These are phyloP conservation scores for Dendrolimus pini DNA, from an alignment of 2,888 invertebrate species.

Conservation along the genomic window DNA sequence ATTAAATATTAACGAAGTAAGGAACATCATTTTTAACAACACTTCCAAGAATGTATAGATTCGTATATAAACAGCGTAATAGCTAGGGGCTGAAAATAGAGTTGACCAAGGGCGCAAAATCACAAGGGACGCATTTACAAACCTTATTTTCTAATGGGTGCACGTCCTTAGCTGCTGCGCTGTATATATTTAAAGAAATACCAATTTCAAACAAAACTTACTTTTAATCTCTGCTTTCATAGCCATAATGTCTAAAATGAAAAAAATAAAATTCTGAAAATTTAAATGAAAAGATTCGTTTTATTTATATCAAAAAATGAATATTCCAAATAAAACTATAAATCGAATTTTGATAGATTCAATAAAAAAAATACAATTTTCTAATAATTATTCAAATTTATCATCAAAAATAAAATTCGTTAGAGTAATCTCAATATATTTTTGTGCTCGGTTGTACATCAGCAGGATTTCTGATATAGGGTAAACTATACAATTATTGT, in stretches of 20 bases:
- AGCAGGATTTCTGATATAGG: background rate
- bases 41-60: background rate
- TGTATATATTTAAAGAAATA: too few relatives aligned
- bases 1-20: too few relatives aligned
- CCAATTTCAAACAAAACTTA: too few relatives aligned
- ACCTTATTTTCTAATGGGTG: too few relatives aligned
- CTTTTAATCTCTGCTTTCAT: too few relatives aligned
- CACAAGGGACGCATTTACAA: too few relatives aligned
- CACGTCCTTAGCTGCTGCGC: too few relatives aligned
- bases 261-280: background rate
- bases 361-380: slow-evolving; percentile 9
- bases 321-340: slow-evolving; percentile 6
- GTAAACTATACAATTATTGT: too few relatives aligned
- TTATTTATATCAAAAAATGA: slow-evolving; percentile 10
- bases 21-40: too few relatives aligned
- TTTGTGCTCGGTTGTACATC: background rate
- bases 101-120: slow-evolving; percentile 6
- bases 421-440: slow-evolving; percentile 32
- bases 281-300: background rate
- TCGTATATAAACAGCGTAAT: slow-evolving; percentile 9
- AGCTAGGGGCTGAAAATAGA: slow-evolving; percentile 2
- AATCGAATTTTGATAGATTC: slow-evolving; percentile 8
- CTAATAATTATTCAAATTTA: slow-evolving; percentile 14
- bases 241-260: background rate
- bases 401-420: slow-evolving; percentile 26